Conservation (phyloP, 2,113 vertebrate species). For the Oryzias javanicus region DNA sequence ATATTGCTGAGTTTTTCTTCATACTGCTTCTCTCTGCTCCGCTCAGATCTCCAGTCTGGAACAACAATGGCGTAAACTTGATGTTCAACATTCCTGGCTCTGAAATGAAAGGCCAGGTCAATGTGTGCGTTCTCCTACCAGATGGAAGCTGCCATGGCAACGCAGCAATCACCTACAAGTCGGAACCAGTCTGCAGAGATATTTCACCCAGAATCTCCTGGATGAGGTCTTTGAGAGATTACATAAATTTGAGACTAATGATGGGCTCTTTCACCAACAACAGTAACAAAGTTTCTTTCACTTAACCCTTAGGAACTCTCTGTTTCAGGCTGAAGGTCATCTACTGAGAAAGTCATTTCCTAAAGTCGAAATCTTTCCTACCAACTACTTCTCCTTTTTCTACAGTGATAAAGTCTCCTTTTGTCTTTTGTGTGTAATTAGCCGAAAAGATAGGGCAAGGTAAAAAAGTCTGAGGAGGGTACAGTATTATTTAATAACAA, state of each 20-base stretch:
- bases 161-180: slow-evolving; percentile 33
- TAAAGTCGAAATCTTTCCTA: slow-evolving; percentile 3
- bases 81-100: slow-evolving; percentile 52
- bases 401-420: background rate
- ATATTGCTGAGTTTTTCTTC: background rate
- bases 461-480: too few species aligned
- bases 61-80: slow-evolving; percentile 30
- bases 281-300: background rate
- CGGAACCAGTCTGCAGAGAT: slow-evolving; percentile 36
- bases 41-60: slow-evolving; percentile 53
- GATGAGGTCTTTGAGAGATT: slow-evolving; percentile 44
- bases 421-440: background rate
- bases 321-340: background rate
- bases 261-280: too few species aligned
- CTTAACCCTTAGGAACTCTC: background rate
- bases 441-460: too few species aligned
- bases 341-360: slow-evolving; percentile 22
- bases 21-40: background rate
- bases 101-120: slow-evolving; percentile 11
- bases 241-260: too few species aligned
- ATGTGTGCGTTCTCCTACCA: slow-evolving; percentile 43
- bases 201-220: slow-evolving; percentile 42
- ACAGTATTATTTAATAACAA: too few species aligned
- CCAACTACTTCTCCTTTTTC: slow-evolving; percentile 23
- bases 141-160: slow-evolving; percentile 50